Evolutionary conservation across 2,888 invertebrate species (phyloP), one percentile per base, ranked within the genome.

Genomic region (Onchidella celtica): DNA sequence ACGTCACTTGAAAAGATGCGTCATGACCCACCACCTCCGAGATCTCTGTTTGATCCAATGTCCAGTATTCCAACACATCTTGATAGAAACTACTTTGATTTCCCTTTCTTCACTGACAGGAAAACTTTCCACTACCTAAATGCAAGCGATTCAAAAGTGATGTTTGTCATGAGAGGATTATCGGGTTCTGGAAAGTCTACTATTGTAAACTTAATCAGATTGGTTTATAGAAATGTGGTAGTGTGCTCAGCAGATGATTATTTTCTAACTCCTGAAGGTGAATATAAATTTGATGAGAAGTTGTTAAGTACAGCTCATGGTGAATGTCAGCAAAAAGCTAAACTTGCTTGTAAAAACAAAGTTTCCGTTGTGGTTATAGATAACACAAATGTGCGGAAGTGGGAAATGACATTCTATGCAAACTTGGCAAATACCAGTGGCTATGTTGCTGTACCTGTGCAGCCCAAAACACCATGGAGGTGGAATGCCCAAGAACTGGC

Each of bases 131-230:
- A 76, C 6, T 85, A 87, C 59, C 84, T 91, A 14, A 78, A 82
- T 59, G 74, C 83, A 14, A 83, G 24, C 3, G 21, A 70, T 21
- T 74, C 87, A 0, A 88, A 89, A 85, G 88, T 91, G 2, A 89
- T 93, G 87, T 92, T 93, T 81, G 88, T 93, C 21, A 91, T 93
- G 91, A 86, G 93, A 76, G 93, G 93, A 6, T 83, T 93, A 9
- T 90, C 93, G n/a, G 93, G 93, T 2, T 91, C 92, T 38, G 93
- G 93, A 3, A 93, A 93, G 85, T 91, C 92, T 2, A 91, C 90
- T 1, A 68, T 93, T 29, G 91, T 89, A 0, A 86, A 87, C 24
- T 61, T 83, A 29, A 87, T 93, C 4, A 82, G 84, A 78, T 75
- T 84, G 11, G 68, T 86, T 0, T 93, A 91, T 83, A 82, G 83